Conservation (phyloP, 2,113 vertebrate species). For the Grammomys dolichurus region DNA sequence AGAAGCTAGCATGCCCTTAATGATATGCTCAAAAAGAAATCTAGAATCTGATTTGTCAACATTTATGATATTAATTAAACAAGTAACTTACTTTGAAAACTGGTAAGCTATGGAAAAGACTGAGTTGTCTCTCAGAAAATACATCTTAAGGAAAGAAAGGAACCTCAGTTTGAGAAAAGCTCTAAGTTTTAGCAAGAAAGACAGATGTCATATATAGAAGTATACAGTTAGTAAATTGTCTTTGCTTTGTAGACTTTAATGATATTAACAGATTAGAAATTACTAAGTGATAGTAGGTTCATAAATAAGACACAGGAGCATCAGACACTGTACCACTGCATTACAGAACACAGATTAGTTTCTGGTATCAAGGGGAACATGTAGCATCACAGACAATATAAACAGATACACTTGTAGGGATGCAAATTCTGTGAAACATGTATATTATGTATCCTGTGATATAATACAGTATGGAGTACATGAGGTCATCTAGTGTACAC, state of each 20-base stretch:
- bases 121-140: constrained; percentile 41
- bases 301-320: neutral
- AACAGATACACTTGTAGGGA: neutral
- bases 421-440: neutral
- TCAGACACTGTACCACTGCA: neutral
- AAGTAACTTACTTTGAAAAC: constrained; percentile 42
- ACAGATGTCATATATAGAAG: neutral
- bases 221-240: neutral
- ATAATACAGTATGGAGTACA: neutral
- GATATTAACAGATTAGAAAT: neutral
- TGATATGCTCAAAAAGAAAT: neutral
- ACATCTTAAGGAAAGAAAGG: neutral
- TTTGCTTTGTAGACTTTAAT: constrained; percentile 20
- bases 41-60: constrained; percentile 15
- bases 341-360: neutral
- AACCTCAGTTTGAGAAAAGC: neutral
- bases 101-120: constrained; percentile 28
- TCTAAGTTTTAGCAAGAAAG: neutral
- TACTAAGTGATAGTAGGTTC: neutral
- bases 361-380: neutral
- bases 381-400: neutral
- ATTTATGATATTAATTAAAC: neutral
- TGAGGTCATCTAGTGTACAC: neutral
- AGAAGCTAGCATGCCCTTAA: neutral
- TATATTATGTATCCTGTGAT: neutral